Conservation (phyloP, 2,797 vertebrate genomes). For the Emydoidea blandingii region DNA sequence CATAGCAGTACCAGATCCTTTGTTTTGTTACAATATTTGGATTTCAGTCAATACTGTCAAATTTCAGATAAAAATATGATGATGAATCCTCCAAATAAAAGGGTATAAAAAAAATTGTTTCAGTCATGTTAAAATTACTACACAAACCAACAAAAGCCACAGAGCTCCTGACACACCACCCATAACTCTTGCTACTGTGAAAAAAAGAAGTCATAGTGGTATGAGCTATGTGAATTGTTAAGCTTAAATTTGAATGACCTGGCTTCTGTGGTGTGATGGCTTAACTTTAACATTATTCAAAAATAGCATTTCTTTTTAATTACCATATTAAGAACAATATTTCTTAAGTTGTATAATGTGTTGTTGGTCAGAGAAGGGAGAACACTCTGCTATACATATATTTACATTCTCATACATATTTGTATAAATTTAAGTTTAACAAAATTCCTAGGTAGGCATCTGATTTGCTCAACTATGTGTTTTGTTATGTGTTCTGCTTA, state of each 20-base stretch:
- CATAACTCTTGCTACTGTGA: not conserved
- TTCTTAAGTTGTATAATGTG: constrained; percentile 41
- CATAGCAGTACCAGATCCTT: not conserved
- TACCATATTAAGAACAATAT: constrained; percentile 63
- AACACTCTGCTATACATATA: constrained; percentile 45
- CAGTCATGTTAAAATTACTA: constrained; percentile 21
- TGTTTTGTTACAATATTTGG: not conserved
- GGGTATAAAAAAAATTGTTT: constrained; percentile 12
- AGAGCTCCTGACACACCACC: constrained; percentile 19
- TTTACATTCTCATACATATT: constrained; percentile 56
- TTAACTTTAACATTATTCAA: constrained; percentile 21
- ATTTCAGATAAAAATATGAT: constrained; percentile 32
- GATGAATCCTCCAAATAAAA: constrained; percentile 23
- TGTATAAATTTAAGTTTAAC: constrained; percentile 48
- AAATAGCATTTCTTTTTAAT: constrained; percentile 53
- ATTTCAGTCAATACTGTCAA: not conserved
- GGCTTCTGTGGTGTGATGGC: constrained; percentile 13
- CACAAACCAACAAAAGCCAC: constrained; percentile 52
- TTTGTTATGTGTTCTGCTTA: not conserved
- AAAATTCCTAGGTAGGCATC: constrained; percentile 38
- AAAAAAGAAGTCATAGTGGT: constrained; percentile 11
- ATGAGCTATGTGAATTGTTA: constrained; percentile 34
- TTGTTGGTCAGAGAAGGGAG: constrained; percentile 30
- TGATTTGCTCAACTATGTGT: not conserved
- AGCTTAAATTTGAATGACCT: not conserved